These are phyloP conservation scores for Sebastes nivosus DNA, from an alignment of 2,797 vertebrate genomes.

Conservation along the genomic window DNA sequence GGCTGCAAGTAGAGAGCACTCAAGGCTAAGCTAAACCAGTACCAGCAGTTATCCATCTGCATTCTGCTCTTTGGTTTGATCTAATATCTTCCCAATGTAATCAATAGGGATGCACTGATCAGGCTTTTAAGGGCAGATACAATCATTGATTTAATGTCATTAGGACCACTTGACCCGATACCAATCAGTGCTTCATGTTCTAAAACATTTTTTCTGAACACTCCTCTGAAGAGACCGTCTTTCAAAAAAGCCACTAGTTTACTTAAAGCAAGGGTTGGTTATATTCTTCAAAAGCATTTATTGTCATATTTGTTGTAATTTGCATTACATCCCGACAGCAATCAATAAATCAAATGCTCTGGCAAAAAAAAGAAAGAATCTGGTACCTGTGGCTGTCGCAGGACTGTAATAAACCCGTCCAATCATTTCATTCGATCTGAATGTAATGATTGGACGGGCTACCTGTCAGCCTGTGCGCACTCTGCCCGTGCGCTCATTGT, in stretches of 20 bases:
- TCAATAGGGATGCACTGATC: constrained; percentile 21
- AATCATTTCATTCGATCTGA: too few relatives aligned
- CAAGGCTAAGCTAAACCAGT: neutral
- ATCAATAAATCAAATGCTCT: too few relatives aligned
- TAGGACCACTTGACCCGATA: constrained; percentile 20
- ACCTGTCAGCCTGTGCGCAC: too few relatives aligned
- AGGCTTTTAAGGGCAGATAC: constrained; percentile 33
- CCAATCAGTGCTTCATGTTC: neutral
- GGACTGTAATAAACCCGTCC: too few relatives aligned
- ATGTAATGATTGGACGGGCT: too few relatives aligned
- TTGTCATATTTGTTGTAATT: too few relatives aligned
- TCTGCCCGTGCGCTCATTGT: too few relatives aligned
- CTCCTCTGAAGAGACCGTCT: neutral
- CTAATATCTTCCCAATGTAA: neutral
- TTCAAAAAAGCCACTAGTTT: neutral
- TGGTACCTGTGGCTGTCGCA: too few relatives aligned
- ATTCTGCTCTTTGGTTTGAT: neutral
- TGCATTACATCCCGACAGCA: too few relatives aligned
- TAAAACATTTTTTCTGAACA: neutral
- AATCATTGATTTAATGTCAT: constrained; percentile 36
- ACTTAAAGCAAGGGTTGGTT: neutral
- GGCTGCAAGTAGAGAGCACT: neutral
- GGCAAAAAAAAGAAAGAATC: too few relatives aligned
- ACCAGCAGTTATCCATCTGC: constrained; percentile 2
- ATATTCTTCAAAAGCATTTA: too few relatives aligned